Percentiles rank a stretch among this genome's conserved stretches.
These are phyloP conservation scores for Orthonevra nobilis DNA, from an alignment of 2,888 invertebrate genomes.

Conservation along the genomic window DNA sequence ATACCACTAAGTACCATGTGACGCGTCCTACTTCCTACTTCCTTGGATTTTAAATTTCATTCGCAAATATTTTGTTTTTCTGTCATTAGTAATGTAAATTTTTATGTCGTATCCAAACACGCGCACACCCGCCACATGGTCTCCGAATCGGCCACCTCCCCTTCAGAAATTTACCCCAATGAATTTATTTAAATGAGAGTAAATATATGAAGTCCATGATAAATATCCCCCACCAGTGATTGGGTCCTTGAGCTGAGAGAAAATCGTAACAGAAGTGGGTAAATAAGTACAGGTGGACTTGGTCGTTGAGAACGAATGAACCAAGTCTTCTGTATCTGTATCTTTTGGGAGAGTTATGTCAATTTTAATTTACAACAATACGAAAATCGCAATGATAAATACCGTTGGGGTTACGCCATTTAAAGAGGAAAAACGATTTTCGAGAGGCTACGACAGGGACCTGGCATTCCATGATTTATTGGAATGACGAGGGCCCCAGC, in stretches of 20 bases:
- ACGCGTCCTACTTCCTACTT: neutral
- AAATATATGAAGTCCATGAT: constrained; percentile 40
- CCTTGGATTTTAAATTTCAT: constrained; percentile 13
- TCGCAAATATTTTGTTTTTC: neutral
- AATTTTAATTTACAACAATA: constrained; percentile 43
- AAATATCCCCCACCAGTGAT: constrained; percentile 13
- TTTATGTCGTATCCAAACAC: constrained; percentile 25
- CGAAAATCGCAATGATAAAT: constrained; percentile 34
- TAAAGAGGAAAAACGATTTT: constrained; percentile 12
- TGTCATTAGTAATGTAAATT: constrained; percentile 43
- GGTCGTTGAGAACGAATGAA: constrained; percentile 10
- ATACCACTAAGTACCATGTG: too few species aligned
- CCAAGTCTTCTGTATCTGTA: too few species aligned
- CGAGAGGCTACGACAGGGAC: neutral
- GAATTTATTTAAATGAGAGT: neutral
- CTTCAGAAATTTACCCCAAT: constrained; percentile 1
- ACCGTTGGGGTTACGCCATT: constrained; percentile 5
- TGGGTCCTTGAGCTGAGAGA: constrained; percentile 6
- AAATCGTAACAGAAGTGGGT: constrained; percentile 1
- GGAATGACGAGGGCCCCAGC: neutral
- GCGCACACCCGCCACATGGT: too few species aligned
- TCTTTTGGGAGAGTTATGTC: constrained; percentile 24
- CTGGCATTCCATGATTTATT: neutral
- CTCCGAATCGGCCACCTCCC: neutral
- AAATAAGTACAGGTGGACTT: constrained; percentile 6